Percentiles rank a stretch among this genome's conserved stretches.
These are phyloP conservation scores for Liopterus haemorrhoidalis DNA, from an alignment of 2,888 invertebrate species.

Conservation along the genomic window DNA sequence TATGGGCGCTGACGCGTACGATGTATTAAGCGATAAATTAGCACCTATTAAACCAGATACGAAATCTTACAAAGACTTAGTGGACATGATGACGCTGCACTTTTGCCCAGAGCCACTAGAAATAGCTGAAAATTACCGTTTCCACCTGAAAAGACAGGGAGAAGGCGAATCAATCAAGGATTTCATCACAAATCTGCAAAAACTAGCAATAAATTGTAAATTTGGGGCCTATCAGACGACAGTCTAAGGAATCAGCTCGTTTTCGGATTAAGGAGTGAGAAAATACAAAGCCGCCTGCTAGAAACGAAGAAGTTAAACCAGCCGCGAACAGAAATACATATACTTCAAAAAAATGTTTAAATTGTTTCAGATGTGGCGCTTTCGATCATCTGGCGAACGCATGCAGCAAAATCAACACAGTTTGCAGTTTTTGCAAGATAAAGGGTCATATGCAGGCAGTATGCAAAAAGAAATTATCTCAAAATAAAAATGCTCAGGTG, in stretches of 20 bases:
- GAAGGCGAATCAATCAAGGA: conserved; percentile 27
- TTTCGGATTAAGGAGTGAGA: conserved; percentile 29
- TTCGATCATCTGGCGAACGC: conserved; percentile 20
- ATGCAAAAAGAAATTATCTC: conserved; percentile 18
- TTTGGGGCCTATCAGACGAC: conserved; percentile 29
- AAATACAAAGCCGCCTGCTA: conserved; percentile 28
- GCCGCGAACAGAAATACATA: neutral
- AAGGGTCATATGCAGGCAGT: conserved; percentile 22
- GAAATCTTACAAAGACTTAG: conserved; percentile 2
- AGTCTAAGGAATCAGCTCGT: conserved; percentile 31
- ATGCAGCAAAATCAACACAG: no score
- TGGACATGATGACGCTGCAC: conserved; percentile 1
- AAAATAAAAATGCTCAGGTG: no score
- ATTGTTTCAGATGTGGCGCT: conserved; percentile 26
- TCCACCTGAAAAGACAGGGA: conserved; percentile 30
- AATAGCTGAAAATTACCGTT: conserved; percentile 31
- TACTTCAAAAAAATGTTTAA: conserved; percentile 22
- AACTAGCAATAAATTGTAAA: conserved; percentile 25
- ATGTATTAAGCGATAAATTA: conserved; percentile 15
- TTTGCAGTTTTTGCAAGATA: no score
- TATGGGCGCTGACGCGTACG: conserved; percentile 23
- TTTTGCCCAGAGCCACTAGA: conserved; percentile 27
- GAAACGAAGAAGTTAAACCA: conserved; percentile 26
- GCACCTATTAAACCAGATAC: conserved; percentile 5
- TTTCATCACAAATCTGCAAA: conserved; percentile 24